Percentiles rank a stretch among this genome's conserved stretches.
phyloP scores from a whole-genome alignment of 2,888 invertebrate species.

The Busseola fusca region DNA sequence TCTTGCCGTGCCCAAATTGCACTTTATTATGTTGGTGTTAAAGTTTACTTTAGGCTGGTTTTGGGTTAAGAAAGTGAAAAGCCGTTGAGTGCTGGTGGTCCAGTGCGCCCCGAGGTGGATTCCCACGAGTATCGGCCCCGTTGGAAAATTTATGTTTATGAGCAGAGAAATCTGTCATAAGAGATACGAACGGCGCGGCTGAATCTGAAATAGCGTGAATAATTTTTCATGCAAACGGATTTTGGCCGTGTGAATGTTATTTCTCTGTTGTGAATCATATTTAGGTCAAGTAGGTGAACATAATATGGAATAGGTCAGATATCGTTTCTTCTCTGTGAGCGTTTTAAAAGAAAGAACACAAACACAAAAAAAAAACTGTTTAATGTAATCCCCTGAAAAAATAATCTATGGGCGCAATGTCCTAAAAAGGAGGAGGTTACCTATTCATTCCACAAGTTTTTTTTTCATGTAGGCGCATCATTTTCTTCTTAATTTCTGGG shows the following conservation, averaged over 20 bases:
- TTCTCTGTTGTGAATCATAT: slow-evolving; percentile 9
- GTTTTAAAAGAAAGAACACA: neutral
- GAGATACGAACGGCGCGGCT: slow-evolving; percentile 84
- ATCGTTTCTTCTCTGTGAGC: neutral
- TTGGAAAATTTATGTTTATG: slow-evolving; percentile 88
- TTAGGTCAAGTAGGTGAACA: neutral
- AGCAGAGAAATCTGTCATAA: slow-evolving; percentile 88
- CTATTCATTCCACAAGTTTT: neutral
- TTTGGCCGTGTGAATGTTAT: slow-evolving; percentile 52
- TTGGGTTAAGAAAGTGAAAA: slow-evolving; percentile 84
- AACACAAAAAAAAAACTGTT: no score
- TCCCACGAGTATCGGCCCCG: slow-evolving; percentile 86
- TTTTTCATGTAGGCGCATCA: neutral
- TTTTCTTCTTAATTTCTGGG: neutral
- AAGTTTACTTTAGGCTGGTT: slow-evolving; percentile 66
- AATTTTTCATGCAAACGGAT: slow-evolving; percentile 81
- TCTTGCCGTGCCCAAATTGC: slow-evolving; percentile 48
- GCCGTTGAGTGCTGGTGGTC: slow-evolving; percentile 86
- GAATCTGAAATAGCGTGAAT: slow-evolving; percentile 86
- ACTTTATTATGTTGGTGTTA: slow-evolving; percentile 55
- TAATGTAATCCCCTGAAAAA: neutral
- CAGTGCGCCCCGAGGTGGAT: slow-evolving; percentile 79
- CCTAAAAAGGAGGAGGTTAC: neutral
- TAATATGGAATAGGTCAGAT: neutral
- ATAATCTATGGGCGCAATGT: neutral